phyloP scores from a whole-genome alignment of 2,797 vertebrate genomes.

The Platyrinchus mystaceus region DNA sequence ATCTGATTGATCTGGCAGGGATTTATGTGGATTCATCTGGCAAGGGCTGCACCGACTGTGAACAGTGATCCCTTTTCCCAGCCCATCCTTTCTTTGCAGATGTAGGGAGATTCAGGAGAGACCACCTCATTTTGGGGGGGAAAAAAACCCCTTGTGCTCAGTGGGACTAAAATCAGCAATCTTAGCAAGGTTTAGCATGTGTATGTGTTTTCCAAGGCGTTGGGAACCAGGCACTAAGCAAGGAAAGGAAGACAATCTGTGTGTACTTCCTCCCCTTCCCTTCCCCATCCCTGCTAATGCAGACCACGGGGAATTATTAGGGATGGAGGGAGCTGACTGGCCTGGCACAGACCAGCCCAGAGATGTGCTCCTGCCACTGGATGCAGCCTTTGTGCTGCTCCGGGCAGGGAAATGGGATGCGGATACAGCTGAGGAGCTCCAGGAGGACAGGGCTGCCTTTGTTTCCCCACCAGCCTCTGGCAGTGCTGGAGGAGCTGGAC shows the following conservation, averaged over 20 bases:
- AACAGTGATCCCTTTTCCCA: neutral
- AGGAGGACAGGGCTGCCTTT: slow-evolving; percentile 33
- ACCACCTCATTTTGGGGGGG: neutral
- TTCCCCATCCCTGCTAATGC: neutral
- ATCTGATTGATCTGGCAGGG: neutral
- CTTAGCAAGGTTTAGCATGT: neutral
- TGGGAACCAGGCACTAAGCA: neutral
- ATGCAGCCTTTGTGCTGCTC: neutral
- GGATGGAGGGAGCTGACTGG: neutral
- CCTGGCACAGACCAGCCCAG: neutral
- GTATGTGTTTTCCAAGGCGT: neutral
- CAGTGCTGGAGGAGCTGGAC: neutral
- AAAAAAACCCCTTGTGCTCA: neutral
- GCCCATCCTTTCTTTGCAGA: neutral
- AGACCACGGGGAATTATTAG: neutral
- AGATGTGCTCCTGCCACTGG: neutral
- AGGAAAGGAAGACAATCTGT: neutral
- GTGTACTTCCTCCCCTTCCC: neutral
- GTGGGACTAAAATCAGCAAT: neutral
- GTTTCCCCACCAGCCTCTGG: neutral
- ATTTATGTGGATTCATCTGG: neutral
- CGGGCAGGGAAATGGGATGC: neutral
- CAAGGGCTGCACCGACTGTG: neutral
- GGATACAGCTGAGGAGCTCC: neutral
- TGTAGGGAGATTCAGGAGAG: neutral